A percentile compares a stretch with the other conserved stretches of the same genome.
These are phyloP conservation scores for Trissolcus japonicus DNA, from an alignment of 2,888 invertebrate species.

Conservation along the genomic window DNA sequence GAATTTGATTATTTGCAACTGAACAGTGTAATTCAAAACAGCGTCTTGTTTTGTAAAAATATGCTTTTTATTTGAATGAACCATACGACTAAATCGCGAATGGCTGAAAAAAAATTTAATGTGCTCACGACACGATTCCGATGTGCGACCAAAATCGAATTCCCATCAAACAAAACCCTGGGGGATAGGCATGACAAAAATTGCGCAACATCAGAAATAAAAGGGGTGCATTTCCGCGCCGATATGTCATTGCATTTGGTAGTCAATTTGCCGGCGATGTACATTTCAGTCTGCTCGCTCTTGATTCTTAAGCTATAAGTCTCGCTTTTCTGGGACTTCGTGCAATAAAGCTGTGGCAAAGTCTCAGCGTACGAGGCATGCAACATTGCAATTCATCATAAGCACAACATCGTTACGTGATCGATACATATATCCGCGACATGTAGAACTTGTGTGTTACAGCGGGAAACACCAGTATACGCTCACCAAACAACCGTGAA, in stretches of 20 bases:
- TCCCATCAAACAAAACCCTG: too few species aligned
- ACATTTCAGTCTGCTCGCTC: constrained; percentile 39
- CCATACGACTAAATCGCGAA: too few species aligned
- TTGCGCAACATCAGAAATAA: too few species aligned
- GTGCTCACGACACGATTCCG: too few species aligned
- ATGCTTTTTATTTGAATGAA: too few species aligned
- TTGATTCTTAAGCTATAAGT: constrained; percentile 48
- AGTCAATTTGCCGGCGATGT: constrained; percentile 48
- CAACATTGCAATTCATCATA: constrained; percentile 61
- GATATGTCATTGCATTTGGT: constrained; percentile 45
- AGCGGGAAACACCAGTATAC: background rate
- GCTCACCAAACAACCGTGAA: background rate
- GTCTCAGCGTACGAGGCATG: constrained; percentile 57
- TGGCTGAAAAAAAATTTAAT: too few species aligned
- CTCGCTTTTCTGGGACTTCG: constrained; percentile 51
- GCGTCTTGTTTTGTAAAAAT: too few species aligned
- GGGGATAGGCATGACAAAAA: too few species aligned
- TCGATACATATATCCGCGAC: constrained; percentile 56
- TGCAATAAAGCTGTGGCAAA: constrained; percentile 57
- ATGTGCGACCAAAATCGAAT: too few species aligned
- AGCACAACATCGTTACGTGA: constrained; percentile 56
- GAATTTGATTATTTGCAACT: too few species aligned
- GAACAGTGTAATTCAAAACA: too few species aligned
- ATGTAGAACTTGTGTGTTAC: constrained; percentile 33
- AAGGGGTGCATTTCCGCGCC: constrained; percentile 21